Base-by-base conservation (phyloP, 2,888 invertebrate species). In the Drosophila neotestacea region DNA sequence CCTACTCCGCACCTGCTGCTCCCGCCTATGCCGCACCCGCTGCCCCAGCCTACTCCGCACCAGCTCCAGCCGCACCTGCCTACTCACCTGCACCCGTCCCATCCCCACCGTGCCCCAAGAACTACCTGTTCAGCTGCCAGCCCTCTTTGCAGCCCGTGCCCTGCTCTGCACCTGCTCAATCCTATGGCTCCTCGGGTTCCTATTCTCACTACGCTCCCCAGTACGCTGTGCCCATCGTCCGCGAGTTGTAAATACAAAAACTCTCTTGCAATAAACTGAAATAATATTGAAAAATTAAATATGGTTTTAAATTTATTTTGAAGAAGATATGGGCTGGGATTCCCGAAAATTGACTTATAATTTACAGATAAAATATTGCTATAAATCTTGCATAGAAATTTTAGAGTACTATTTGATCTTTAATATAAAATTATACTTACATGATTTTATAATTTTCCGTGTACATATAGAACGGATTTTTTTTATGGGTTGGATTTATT, bases 111-210 rank as follows among this genome's bases (percentile, higher is more conserved):
- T 91, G 92, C 67, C 86, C 91, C 39, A 90, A 82, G 65, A 91
- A 89, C 71, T 91, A 91, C 59, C 68, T 92, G 60, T 83, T 92
- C 71, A 91, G 92, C 64, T 92, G 91, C 75, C 82, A 86, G 52
- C 91, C 92, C 46, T 81, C 77, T 0, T 69, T 92, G 54, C 73
- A 84, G 56, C 89, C 91, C 71, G 91, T 87, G 36, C 89, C 91
- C 56, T 92, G 92, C 73, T 61, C 85, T 5, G 68, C 81, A 2
- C 72, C 84, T 46, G 72, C 83, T 58, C 73, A 74, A 32, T 79
- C 90, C 11, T 82, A 77, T 32, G 90, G 89, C 58, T 82, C 84
- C 41, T 70, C 86, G 34, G 91, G 90, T 7, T 81, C 91, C 50
- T 91, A 89, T 72, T 91, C 91, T 11, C 85, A 91, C 30, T 81